These are phyloP conservation scores for Apostichopus leukothele DNA, from an alignment of 53 echinoderm and acorn worm genomes.

Conservation along the genomic window DNA sequence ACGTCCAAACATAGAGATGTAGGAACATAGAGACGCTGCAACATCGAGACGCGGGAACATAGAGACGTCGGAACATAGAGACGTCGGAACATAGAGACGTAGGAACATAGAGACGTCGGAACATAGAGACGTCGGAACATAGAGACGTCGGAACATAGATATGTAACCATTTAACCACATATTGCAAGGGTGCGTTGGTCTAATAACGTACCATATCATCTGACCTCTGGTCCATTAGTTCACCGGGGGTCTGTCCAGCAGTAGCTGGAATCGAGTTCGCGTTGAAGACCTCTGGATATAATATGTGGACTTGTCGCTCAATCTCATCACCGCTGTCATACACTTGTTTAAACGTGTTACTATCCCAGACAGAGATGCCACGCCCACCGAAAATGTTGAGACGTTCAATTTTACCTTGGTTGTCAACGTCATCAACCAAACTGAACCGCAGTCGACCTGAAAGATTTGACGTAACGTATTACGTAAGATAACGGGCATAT, in stretches of 20 bases:
- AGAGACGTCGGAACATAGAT: no score
- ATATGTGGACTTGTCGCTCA: slow-evolving; percentile 48
- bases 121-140: no score
- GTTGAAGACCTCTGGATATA: slow-evolving; percentile 74
- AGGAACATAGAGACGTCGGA: no score
- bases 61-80: not conserved
- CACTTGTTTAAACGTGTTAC: slow-evolving; percentile 54
- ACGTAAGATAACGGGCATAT: no score
- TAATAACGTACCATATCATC: slow-evolving; percentile 52
- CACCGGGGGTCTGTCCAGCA: slow-evolving; percentile 22
- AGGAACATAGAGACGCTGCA: no score
- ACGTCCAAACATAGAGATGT: no score
- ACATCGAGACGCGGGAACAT: no score
- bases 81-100: no score
- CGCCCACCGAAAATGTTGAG: slow-evolving; percentile 59
- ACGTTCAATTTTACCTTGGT: slow-evolving; percentile 42
- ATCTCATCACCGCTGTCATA: slow-evolving; percentile 65
- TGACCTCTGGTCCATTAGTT: slow-evolving; percentile 58
- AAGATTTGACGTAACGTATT: not conserved
- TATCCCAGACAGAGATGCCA: slow-evolving; percentile 59
- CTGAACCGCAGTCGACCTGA: slow-evolving; percentile 52
- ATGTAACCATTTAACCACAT: no score
- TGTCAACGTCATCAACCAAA: slow-evolving; percentile 46
- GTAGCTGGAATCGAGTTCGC: slow-evolving; percentile 35
- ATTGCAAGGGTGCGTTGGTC: not conserved